Conservation (phyloP, 2,888 invertebrate genomes). For the Ennomos fuscantarius region DNA sequence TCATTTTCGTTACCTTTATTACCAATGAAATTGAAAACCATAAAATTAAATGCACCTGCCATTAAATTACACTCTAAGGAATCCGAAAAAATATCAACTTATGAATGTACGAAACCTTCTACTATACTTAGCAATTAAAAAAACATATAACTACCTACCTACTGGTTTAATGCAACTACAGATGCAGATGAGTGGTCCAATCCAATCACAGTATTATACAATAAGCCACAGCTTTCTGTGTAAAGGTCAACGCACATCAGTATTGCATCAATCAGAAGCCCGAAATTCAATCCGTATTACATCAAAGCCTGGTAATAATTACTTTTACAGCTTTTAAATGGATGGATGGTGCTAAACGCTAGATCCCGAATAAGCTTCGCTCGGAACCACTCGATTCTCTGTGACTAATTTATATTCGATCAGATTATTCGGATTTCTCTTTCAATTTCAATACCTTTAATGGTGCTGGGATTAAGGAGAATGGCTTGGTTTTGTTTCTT, state of each 20-base stretch:
- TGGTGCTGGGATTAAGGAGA: conserved; percentile 52
- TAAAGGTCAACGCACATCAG: too few species aligned
- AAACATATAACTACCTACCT: too few species aligned
- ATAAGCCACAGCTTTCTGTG: too few species aligned
- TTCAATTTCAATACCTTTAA: conserved; percentile 62
- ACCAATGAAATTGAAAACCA: too few species aligned
- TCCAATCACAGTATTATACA: too few species aligned
- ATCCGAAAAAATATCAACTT: too few species aligned
- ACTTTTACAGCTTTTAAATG: conserved; percentile 6
- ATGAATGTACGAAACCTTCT: too few species aligned
- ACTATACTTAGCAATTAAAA: too few species aligned
- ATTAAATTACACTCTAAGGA: too few species aligned
- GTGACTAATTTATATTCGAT: conserved; percentile 66
- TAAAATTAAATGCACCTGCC: too few species aligned
- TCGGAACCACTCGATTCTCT: conserved; percentile 44
- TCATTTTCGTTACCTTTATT: too few species aligned
- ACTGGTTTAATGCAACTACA: too few species aligned
- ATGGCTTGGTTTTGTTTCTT: conserved; percentile 32
- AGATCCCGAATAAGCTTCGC: conserved; percentile 19
- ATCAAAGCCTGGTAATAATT: conserved; percentile 10
- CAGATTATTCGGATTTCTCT: conserved; percentile 61
- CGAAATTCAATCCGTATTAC: conserved; percentile 1
- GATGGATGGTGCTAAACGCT: conserved; percentile 8
- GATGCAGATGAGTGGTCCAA: not conserved
- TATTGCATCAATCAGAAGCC: not conserved